Evolutionary conservation across 2,888 invertebrate species (phyloP).

Genomic region (Ectemnius continuus): DNA sequence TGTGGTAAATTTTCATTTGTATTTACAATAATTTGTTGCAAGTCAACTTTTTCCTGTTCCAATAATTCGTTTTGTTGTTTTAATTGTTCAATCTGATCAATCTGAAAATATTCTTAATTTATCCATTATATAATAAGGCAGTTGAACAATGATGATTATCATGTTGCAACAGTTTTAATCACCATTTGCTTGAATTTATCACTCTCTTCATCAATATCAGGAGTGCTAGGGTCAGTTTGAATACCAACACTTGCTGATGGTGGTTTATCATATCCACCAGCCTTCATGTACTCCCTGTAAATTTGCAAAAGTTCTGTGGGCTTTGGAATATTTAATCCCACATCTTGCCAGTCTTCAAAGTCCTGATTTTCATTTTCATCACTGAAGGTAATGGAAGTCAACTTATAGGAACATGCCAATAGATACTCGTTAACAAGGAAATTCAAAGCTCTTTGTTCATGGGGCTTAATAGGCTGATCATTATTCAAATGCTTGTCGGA

Average conservation of each 20-base stretch:
- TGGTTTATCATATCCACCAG: slow-evolving; percentile 78
- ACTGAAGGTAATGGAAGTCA: slow-evolving; percentile 93
- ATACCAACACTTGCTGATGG: slow-evolving; percentile 78
- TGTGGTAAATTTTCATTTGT: slow-evolving; percentile 48
- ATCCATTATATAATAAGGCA: background rate
- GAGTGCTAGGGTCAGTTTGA: slow-evolving; percentile 67
- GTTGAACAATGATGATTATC: background rate
- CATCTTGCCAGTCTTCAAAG: slow-evolving; percentile 96
- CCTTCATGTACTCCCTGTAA: slow-evolving; percentile 81
- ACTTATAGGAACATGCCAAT: slow-evolving; percentile 87
- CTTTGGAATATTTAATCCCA: slow-evolving; percentile 90
- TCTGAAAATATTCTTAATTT: slow-evolving; percentile 72
- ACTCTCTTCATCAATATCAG: slow-evolving; percentile 49
- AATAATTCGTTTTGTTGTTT: slow-evolving; percentile 80
- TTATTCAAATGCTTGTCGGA: slow-evolving; percentile 73
- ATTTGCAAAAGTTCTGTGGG: slow-evolving; percentile 86
- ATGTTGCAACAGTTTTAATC: background rate
- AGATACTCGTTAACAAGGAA: slow-evolving; percentile 93
- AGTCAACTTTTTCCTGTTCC: slow-evolving; percentile 81
- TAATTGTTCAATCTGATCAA: slow-evolving; percentile 80
- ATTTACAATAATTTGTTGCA: slow-evolving; percentile 77
- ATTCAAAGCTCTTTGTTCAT: slow-evolving; percentile 90
- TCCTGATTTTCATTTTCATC: slow-evolving; percentile 96
- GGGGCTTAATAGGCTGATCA: slow-evolving; percentile 84
- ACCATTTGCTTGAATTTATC: slow-evolving; percentile 63